Conservation (phyloP, 2,113 vertebrate genomes). For the Nycticorax nycticorax region DNA sequence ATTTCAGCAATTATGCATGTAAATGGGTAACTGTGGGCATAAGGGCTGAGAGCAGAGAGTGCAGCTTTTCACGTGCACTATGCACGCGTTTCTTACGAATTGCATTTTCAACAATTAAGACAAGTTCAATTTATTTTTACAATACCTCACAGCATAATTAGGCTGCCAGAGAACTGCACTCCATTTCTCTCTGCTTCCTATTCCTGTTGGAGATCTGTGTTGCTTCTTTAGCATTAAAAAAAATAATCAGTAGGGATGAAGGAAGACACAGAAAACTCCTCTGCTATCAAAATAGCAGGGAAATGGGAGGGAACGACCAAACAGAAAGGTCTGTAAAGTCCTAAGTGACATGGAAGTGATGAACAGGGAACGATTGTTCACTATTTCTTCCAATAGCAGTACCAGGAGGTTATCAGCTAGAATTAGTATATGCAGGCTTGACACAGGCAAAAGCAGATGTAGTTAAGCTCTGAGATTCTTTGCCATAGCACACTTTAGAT, state of each 20-base stretch:
- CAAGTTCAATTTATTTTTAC: neutral
- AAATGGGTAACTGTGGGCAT: neutral
- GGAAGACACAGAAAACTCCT: neutral
- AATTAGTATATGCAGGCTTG: neutral
- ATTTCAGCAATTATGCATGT: accelerated
- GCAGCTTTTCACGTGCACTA: neutral
- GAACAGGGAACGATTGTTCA: neutral
- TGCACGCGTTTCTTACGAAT: neutral
- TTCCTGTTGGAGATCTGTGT: neutral
- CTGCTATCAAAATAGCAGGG: neutral
- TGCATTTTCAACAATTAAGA: neutral
- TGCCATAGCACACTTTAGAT: neutral
- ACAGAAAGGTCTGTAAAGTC: neutral
- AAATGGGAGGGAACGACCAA: neutral
- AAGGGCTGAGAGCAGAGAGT: neutral
- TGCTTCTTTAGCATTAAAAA: neutral
- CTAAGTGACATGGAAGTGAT: neutral
- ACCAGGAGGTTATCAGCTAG: neutral
- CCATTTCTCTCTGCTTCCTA: neutral
- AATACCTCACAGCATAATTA: neutral
- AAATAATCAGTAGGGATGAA: neutral
- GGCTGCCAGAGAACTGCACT: neutral
- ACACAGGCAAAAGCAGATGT: neutral
- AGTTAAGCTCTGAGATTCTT: neutral
- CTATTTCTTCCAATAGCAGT: neutral